These are phyloP conservation scores for Halictus rubicundus DNA, from an alignment of 1,140 invertebrate species.

Conservation along the genomic window DNA sequence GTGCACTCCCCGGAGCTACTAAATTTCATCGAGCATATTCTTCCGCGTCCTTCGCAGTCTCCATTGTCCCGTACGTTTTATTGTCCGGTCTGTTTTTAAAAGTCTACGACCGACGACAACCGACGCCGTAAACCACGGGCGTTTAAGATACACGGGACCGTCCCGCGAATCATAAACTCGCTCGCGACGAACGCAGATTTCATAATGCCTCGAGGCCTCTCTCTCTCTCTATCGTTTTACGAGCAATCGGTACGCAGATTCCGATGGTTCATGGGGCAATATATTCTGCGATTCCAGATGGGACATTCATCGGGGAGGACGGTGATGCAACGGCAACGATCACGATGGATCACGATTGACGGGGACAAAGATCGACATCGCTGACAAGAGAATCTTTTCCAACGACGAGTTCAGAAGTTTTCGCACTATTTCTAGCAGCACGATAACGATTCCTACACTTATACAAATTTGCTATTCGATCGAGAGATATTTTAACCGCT, in stretches of 20 bases:
- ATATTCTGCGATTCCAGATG: conserved; percentile 51
- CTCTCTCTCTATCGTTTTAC: neutral
- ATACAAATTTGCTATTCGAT: neutral
- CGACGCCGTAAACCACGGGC: neutral
- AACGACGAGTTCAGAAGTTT: neutral
- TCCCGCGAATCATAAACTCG: neutral
- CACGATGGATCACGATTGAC: neutral
- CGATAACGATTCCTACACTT: too few relatives aligned
- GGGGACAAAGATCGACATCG: neutral
- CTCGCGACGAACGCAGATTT: neutral
- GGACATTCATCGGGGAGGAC: conserved; percentile 32
- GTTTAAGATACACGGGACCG: neutral
- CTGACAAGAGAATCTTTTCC: neutral
- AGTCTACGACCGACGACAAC: neutral
- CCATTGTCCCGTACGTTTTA: neutral
- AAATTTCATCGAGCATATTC: neutral
- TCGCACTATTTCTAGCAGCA: neutral
- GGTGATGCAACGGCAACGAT: neutral
- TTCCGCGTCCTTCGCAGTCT: neutral
- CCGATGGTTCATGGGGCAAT: neutral
- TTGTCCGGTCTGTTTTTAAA: neutral
- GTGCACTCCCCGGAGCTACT: too few relatives aligned
- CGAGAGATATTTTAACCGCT: neutral
- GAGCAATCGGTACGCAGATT: neutral
- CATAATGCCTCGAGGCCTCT: neutral